Conservation (phyloP, 2,113 vertebrate species). For the Bufo bufo region DNA sequence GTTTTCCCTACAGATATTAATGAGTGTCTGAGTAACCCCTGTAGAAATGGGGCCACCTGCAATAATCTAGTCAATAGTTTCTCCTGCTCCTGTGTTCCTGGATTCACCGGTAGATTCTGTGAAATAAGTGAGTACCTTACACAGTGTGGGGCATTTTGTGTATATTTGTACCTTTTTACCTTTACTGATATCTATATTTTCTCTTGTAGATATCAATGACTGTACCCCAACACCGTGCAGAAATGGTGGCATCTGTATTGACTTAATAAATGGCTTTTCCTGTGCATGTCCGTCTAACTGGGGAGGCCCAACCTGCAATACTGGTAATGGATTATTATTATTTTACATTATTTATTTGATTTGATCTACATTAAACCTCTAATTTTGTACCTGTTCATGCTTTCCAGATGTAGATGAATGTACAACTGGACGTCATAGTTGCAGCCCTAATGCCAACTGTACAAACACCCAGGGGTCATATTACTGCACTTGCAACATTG, state of each 20-base stretch:
- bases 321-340: conserved; percentile 21
- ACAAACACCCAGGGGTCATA: conserved; percentile 37
- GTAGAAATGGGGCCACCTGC: conserved; percentile 28
- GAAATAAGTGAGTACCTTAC: conserved; percentile 30
- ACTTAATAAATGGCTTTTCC: conserved; percentile 6
- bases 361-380: not conserved
- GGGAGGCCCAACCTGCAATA: not conserved
- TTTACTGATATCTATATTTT: not conserved
- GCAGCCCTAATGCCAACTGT: not conserved
- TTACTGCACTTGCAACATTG: conserved; percentile 26
- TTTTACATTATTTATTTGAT: not conserved
- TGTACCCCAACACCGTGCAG: not conserved
- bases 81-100: conserved; percentile 20
- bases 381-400: not conserved
- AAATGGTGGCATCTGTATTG: conserved; percentile 31
- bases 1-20: conserved; percentile 17
- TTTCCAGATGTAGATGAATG: conserved; percentile 54
- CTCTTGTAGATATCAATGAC: conserved; percentile 47
- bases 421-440: not conserved
- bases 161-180: not conserved
- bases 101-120: conserved; percentile 37
- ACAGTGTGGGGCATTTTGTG: not conserved
- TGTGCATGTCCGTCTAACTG: conserved; percentile 28
- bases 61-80: conserved; percentile 11
- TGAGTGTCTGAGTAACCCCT: conserved; percentile 36